Base-by-base conservation (phyloP, 2,888 invertebrate genomes). In the Pyrrhopygopsis socrates region DNA sequence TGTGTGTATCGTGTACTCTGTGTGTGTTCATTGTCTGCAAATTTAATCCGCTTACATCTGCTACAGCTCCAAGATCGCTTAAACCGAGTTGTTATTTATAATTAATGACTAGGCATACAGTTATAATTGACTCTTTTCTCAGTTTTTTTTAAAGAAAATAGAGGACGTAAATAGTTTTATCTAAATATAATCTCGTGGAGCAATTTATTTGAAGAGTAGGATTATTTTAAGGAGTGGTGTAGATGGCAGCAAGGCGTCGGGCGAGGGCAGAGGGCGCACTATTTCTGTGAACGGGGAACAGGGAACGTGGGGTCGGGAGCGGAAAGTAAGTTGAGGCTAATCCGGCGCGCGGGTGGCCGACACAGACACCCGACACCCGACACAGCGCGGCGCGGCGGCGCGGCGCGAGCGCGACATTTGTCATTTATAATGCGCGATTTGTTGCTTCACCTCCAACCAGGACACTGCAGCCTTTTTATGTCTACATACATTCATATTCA, bases 361-460 rank as follows among this genome's bases (percentile, higher is more conserved):
- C 97, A 95, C 95, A 95, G 95, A 97, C 97, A 98, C 97, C 97
- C 60, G 60, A 97, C 97, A 98, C 95, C 94, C 95, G 95, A 98
- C 97, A 45, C 45, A 38, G 38, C 38, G 8, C 38, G 38, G 13
- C 38, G 13, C 45, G 45, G 15, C 95, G 94, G 95, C 95, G 97
- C 98, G 98, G 97, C 97, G 96, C 96, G 95, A 97, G 97, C 96
- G 95, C 96, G 95, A 97, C 98, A 98, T 98, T 98, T 98, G 98
- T 98, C 98, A 98, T 98, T 97, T 97, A 97, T 97, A 97, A 98
- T 98, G 97, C 97, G 97, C 98, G 97, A 98, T 98, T 98, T 98
- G 98, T 98, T 97, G 97, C 96, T 97, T 96, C 92, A 86, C 84
- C 96, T 97, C 97, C 96, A 96, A 95, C 96, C 92, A 88, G 92